Evolutionary conservation across 2,113 vertebrate genomes (phyloP).

Genomic region (Gobiocypris rarus): DNA sequence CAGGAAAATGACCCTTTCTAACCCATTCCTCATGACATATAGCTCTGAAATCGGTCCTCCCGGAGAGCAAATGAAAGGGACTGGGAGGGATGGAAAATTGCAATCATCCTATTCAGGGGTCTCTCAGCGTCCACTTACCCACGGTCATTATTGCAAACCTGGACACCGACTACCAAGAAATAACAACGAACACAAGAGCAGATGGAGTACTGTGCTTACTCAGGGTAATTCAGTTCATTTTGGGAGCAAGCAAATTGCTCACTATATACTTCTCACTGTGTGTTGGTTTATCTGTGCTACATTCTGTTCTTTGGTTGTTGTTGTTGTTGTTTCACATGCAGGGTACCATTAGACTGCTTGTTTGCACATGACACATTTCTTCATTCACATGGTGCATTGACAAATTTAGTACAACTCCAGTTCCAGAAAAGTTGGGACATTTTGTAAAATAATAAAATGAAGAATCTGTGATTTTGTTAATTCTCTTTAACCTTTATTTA

Average conservation of each 20-base stretch:
- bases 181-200: conserved; percentile 36
- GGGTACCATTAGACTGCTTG: neutral
- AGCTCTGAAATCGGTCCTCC: neutral
- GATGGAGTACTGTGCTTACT: conserved; percentile 17
- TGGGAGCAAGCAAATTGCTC: conserved; percentile 1
- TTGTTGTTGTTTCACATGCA: conserved; percentile 24
- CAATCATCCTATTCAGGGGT: conserved; percentile 11
- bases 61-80: neutral
- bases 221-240: conserved; percentile 39
- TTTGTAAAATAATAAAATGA: too few relatives aligned
- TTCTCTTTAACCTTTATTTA: too few relatives aligned
- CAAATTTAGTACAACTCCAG: conserved; percentile 3
- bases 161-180: neutral
- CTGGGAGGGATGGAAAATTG: conserved; percentile 2
- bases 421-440: too few relatives aligned
- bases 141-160: conserved; percentile 35
- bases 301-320: conserved; percentile 21
- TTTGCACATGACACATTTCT: neutral
- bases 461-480: too few relatives aligned
- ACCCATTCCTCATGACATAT: neutral
- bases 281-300: conserved; percentile 20
- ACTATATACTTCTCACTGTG: neutral
- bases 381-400: neutral
- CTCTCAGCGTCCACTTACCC: conserved; percentile 28
- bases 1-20: conserved; percentile 8